A percentile compares a stretch with the other conserved stretches of the same genome.
Conservation (phyloP, 2,888 invertebrate species). For the Chirona hameri region DNA sequence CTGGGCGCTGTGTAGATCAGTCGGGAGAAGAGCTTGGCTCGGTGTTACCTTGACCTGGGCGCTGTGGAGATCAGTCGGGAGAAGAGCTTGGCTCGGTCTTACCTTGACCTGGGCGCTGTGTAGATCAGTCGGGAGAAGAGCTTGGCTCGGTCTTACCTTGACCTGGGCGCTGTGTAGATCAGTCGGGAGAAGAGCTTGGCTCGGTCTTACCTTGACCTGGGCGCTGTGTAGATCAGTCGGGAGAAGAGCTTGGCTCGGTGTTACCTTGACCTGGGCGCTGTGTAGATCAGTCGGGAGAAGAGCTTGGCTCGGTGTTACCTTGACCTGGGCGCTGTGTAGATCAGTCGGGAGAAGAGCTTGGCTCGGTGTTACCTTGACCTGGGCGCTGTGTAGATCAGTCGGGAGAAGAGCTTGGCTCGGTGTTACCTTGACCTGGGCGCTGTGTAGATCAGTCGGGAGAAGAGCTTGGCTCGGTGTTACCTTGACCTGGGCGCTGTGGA, state of each 20-base stretch:
- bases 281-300: slow-evolving; percentile 99
- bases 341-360: no score
- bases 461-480: slow-evolving; percentile 32
- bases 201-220: slow-evolving; percentile 55
- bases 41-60: slow-evolving; percentile 61
- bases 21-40: no score
- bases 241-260: not conserved
- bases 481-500: slow-evolving; percentile 86
- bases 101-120: slow-evolving; percentile 80
- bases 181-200: no score
- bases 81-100: slow-evolving; percentile 4
- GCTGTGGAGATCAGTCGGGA: slow-evolving; percentile 97
- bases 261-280: slow-evolving; percentile 70
- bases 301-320: slow-evolving; percentile 34
- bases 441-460: slow-evolving; percentile 98
- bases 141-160: slow-evolving; percentile 35
- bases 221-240: slow-evolving; percentile 98
- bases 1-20: slow-evolving; percentile 97
- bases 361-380: slow-evolving; percentile 51
- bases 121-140: slow-evolving; percentile 96
- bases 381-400: slow-evolving; percentile 96
- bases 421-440: slow-evolving; percentile 65
- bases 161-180: slow-evolving; percentile 96
- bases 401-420: no score
- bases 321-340: slow-evolving; percentile 88